Base-by-base conservation (phyloP, 2,113 vertebrate genomes). In the Erythrocebus patas region DNA sequence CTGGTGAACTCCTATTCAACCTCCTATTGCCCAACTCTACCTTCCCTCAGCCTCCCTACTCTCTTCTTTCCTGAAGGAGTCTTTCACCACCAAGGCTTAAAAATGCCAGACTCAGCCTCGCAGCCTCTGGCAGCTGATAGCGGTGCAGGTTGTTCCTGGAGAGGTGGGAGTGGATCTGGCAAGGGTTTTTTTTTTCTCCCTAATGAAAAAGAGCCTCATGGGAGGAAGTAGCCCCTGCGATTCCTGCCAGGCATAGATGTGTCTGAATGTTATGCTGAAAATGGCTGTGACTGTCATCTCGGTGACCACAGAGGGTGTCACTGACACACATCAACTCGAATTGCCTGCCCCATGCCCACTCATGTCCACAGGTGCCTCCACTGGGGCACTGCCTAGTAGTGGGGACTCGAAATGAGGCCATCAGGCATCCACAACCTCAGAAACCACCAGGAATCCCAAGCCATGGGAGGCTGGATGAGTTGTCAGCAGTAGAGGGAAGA, bases 391-490 rank as follows among this genome's bases (percentile, higher is more conserved):
- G 5, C 8, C 50, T 18, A 35, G 17, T 4, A 10, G 10, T 40
- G 16, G 23, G 25, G 14, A 57, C 35, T 30, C 84, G n/a, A 48
- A 76, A 52, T 20, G 20, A 20, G 8, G 4, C 20, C 59, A 43
- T 80, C 2, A 4, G 8, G 59, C 43, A 18, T 18, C 20, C 11
- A 68, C 18, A 13, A 55, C n/a, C 70, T 88, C 76, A 73, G 45
- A 57, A 30, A 70, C 40, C n/a, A 30, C 38, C 52, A 76, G 38
- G 38, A 84, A 12, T 38, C 38, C 8, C 61, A 27, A 48, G n/a
- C 57, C 25, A 35, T 0, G 5, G 25, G 30, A 89, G 25, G 18
- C 4, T 73, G 23, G 59, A 10, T 0, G 0, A 11, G 2, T 8
- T 32, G 3, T 35, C 55, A 50, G 20, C 32, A 55, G 78, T 14